Evolutionary conservation across 2,113 vertebrate genomes (phyloP), one percentile per base, ranked within the genome.

Genomic region (Pelmatolapia mariae): DNA sequence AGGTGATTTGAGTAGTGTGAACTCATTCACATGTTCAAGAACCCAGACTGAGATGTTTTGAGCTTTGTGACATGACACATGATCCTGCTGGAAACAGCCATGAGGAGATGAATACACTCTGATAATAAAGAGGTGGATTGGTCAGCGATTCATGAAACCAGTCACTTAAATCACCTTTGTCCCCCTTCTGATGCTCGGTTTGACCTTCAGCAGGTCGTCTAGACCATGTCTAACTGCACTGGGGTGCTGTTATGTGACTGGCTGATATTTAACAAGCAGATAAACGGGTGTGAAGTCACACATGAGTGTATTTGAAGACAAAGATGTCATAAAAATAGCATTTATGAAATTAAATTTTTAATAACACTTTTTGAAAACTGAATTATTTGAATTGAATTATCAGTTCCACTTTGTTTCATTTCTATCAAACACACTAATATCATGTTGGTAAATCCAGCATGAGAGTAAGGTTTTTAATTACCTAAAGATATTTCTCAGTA

Each of bases 341-440:
- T 66, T 36, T 66, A 66, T 66, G 19, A 38, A 66, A 36, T 1
- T 1, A 1, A 2, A 0, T 1, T 33, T 4, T n/a, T 63, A n/a
- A 63, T 63, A 11, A 36, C 31, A 36, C 0, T 7, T 36, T 66
- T 36, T 66, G 18, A 5, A 36, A 66, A 5, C n/a, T 3, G 2
- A 66, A 66, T 36, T 66, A 66, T 18, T 66, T 66, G 61, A 38
- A 66, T 66, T 63, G 31, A 66, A 66, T 38, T 36, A 38, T 66
- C 18, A 66, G 6, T 66, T 1, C 18, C 61, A 66, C 4, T 38
- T 66, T 66, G 33, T 66, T 66, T 38, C 31, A n/a, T 66, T 66
- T 66, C 19, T 38, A n/a, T 38, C 12, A 38, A 66, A 38, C 10
- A 66, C 31, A n/a, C 61, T 38, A 66, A 11, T 36, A 36, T 36